Base-by-base conservation (phyloP, 2,797 vertebrate genomes). In the Perodicticus potto region DNA sequence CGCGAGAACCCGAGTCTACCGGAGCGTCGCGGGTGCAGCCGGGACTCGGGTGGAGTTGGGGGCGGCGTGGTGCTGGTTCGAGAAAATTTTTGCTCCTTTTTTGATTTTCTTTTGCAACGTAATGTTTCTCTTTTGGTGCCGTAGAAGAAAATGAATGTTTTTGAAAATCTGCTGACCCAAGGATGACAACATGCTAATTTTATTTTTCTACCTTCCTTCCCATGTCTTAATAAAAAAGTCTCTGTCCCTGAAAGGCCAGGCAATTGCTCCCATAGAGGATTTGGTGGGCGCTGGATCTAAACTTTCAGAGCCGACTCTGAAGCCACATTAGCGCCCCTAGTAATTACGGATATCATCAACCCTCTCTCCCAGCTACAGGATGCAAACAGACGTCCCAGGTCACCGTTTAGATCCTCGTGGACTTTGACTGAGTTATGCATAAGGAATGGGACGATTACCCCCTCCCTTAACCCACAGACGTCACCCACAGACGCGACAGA, bases 121-220 rank as follows among this genome's bases (percentile, higher is more conserved):
- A 25, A 57, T 72, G 82, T 69, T 61, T 53, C 29, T 70, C n/a
- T 90, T 89, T 95, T 59, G 32, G 73, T 67, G 61, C 85, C 45
- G 23, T n/a, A 27, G 59, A 45, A 85, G 59, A 93, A 92, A 94
- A 94, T 17, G 17, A 59, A 23, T 78, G 19, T 37, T 83, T 93
- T 72, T 32, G 65, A 70, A 87, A 92, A 61, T 13, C 29, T 84
- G 37, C 29, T 55, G 14, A 69, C 29, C 86, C 81, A 37, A 86
- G 23, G 77, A 90, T 34, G 65, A 77, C 67, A 84, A 40, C 57
- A n/a, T 43, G n/a, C 72, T 88, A 63, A 73, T n/a, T 76, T 82
- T 89, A 10, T 70, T 77, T 93, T 43, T 74, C 32, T 61, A 37
- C 17, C 25, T 27, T 45, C 4, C 55, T 91, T 16, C 10, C 25